Evolutionary conservation across 1,140 invertebrate species (phyloP), one percentile per base, ranked within the genome.

Genomic region (Caerostris darwini): DNA sequence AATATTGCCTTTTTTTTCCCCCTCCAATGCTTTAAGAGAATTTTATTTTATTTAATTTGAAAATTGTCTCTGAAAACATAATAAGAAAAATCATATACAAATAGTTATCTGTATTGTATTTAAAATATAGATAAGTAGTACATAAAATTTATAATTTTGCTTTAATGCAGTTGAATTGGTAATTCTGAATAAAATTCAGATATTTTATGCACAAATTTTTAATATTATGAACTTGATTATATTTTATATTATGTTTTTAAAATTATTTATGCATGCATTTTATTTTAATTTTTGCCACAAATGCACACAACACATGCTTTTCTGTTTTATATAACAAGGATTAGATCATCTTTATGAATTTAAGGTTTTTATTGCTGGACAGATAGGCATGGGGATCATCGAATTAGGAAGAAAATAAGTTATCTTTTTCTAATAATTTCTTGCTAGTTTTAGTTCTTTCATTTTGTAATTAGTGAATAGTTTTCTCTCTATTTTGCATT

Each of bases 221-320:
- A 34, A 1, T 34, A 34, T 34, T 34, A 34, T 34, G 34, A 34
- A 34, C 34, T 34, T 34, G 34, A 34, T 34, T 34, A 34, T 77
- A 77, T 77, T 77, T 90, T 8, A 56, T 19, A 71, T 19, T 89
- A 10, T 58, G 8, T 57, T 8, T 91, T 50, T 64, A 7, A 50
- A n/a, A 50, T 54, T 64, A 61, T 58, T 57, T 19, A 7, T 53
- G n/a, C 71, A 59, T 82, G 57, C 7, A 58, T 64, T 83, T 58
- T 17, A 14, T 53, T 56, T 61, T 59, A 50, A 17, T 5, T 91
- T 3, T 85, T 67, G 54, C 57, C 57, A 58, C 57, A 17, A 58
- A 19, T 88, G 83, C 64, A 58, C 81, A 83, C 92, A 94, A 94
- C 92, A 94, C 86, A 94, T 94, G 83, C 92, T 94, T 89, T 89